These are phyloP conservation scores for Labia minor DNA, from an alignment of 2,888 invertebrate genomes.

Conservation along the genomic window DNA sequence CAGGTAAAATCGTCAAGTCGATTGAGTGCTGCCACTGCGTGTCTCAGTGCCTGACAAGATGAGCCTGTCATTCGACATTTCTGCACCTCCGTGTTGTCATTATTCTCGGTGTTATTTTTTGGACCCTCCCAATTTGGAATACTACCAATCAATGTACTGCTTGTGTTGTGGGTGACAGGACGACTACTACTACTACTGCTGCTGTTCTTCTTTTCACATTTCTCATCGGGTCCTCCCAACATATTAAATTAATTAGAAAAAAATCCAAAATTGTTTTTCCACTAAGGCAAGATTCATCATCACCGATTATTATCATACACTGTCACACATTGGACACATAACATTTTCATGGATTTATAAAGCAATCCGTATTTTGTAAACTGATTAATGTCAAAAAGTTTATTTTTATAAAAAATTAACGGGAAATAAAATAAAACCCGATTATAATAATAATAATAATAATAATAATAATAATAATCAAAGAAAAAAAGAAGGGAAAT, in stretches of 20 bases:
- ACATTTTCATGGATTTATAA: too few species aligned
- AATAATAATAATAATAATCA: too few species aligned
- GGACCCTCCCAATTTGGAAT: background rate
- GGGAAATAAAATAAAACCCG: too few species aligned
- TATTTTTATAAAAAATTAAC: too few species aligned
- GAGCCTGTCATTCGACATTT: constrained; percentile 48
- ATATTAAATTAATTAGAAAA: background rate
- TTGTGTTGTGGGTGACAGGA: constrained; percentile 15
- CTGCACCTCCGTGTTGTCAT: constrained; percentile 19
- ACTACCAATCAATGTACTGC: constrained; percentile 14
- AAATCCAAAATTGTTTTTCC: background rate
- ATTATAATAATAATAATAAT: too few species aligned
- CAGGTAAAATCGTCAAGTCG: constrained; percentile 86
- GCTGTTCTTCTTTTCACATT: background rate
- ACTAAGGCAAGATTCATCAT: background rate
- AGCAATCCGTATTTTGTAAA: too few species aligned
- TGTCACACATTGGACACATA: background rate
- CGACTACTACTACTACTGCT: too few species aligned
- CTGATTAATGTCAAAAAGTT: too few species aligned
- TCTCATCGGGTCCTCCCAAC: background rate
- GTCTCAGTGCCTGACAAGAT: constrained; percentile 80
- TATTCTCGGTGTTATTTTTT: background rate
- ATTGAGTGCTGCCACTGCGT: constrained; percentile 83
- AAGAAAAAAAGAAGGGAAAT: too few species aligned
- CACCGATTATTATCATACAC: background rate